phyloP scores from a whole-genome alignment of 2,113 vertebrate genomes.

The Diadophis punctatus region DNA sequence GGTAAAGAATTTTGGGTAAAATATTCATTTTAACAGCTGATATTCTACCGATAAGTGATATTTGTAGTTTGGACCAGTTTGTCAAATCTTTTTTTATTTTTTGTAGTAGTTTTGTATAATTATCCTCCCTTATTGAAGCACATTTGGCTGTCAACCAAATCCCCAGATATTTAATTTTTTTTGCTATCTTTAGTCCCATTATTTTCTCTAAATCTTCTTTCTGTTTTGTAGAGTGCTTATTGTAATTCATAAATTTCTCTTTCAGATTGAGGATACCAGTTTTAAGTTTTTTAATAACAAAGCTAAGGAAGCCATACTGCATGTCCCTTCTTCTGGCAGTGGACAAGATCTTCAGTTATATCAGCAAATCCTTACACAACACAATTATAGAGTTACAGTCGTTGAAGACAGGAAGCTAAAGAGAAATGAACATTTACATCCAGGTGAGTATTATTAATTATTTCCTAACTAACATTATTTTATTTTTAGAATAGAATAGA shows the following conservation, averaged over 20 bases:
- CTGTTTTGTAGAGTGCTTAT: no score
- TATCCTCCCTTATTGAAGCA: no score
- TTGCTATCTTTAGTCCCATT: no score
- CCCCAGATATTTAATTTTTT: no score
- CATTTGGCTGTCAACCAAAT: no score
- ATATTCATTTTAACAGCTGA: no score
- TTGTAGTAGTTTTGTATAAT: no score
- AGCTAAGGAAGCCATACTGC: slow-evolving; percentile 70
- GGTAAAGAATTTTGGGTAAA: no score
- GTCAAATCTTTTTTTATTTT: no score
- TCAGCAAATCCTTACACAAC: slow-evolving; percentile 72
- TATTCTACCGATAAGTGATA: no score
- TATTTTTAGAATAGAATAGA: background rate
- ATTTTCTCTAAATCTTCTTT: no score
- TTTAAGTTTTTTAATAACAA: slow-evolving; percentile 50
- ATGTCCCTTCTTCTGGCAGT: slow-evolving; percentile 51
- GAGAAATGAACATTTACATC: slow-evolving; percentile 34
- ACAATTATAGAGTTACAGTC: slow-evolving; percentile 71
- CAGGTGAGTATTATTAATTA: slow-evolving; percentile 59
- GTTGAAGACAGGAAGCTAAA: slow-evolving; percentile 64
- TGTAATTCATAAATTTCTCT: background rate
- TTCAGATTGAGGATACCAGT: slow-evolving; percentile 61
- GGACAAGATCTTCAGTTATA: slow-evolving; percentile 72
- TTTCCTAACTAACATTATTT: background rate
- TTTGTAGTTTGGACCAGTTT: no score